Evolutionary conservation across 1,140 invertebrate genomes (phyloP).

Genomic region (Leptinotarsa lineolata): DNA sequence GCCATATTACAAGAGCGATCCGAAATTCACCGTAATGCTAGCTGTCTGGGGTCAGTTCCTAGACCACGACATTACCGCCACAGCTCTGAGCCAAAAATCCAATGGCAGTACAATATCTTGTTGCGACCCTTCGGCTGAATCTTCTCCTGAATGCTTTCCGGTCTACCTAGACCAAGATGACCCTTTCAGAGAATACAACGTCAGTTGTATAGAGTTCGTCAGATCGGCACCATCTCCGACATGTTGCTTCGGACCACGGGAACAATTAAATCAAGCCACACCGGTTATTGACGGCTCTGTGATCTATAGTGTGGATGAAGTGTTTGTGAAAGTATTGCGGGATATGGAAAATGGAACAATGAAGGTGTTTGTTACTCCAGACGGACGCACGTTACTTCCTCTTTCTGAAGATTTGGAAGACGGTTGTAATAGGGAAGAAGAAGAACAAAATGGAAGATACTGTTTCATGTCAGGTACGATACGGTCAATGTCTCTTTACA

Average conservation of each 20-base stretch:
- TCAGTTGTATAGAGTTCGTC: conserved; percentile 83
- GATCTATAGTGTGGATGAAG: conserved; percentile 73
- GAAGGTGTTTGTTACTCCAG: conserved; percentile 65
- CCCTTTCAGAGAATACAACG: conserved; percentile 66
- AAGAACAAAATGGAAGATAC: conserved; percentile 71
- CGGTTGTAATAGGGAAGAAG: conserved; percentile 73
- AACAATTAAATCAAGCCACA: conserved; percentile 90
- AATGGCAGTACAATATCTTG: conserved; percentile 70
- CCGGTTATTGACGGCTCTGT: conserved; percentile 89
- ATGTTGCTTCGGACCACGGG: conserved; percentile 79
- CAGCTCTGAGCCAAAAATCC: conserved; percentile 71
- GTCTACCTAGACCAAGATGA: conserved; percentile 70
- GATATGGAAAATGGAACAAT: conserved; percentile 64
- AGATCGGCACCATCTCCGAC: conserved; percentile 83
- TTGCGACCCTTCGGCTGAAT: conserved; percentile 55
- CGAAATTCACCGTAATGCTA: conserved; percentile 77
- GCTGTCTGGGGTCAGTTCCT: conserved; percentile 94
- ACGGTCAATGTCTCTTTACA: background rate
- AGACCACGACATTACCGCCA: conserved; percentile 92
- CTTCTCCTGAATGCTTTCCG: conserved; percentile 82
- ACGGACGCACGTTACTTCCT: conserved; percentile 71
- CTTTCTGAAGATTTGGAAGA: conserved; percentile 71
- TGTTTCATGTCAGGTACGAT: conserved; percentile 72
- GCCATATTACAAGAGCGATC: conserved; percentile 71
- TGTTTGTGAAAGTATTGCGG: conserved; percentile 62